These are phyloP conservation scores for Campylomormyrus numenius DNA, from an alignment of 2,113 vertebrate species.

Conservation along the genomic window DNA sequence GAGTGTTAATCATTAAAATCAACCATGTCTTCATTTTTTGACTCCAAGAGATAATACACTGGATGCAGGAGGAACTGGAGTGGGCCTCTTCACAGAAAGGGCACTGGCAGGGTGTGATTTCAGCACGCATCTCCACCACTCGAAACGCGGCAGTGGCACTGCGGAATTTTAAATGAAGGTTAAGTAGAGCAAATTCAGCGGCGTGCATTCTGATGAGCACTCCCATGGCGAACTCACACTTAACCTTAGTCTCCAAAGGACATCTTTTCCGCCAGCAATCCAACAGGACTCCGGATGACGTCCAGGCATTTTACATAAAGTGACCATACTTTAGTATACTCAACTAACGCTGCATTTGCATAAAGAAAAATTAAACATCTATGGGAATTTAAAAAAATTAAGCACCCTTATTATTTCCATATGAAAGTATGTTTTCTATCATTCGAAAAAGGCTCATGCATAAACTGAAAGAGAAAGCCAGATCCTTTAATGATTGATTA, in stretches of 20 bases:
- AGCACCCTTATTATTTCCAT: constrained; percentile 4
- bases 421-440: constrained; percentile 16
- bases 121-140: constrained; percentile 18
- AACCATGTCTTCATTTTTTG: background rate
- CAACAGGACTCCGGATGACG: constrained; percentile 30
- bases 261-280: constrained; percentile 18
- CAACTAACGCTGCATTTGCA: background rate
- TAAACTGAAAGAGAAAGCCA: background rate
- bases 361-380: background rate
- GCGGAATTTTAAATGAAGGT: constrained; percentile 46
- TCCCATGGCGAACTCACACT: constrained; percentile 38
- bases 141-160: constrained; percentile 16
- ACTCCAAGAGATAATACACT: constrained; percentile 5
- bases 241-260: constrained; percentile 44
- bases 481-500: background rate
- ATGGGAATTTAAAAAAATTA: background rate
- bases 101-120: background rate
- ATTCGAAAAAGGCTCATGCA: background rate
- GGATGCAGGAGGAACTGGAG: background rate
- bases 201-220: constrained; percentile 43
- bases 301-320: constrained; percentile 36
- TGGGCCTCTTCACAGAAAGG: constrained; percentile 11
- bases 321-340: constrained; percentile 22
- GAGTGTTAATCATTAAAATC: background rate
- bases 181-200: constrained; percentile 33